These are phyloP conservation scores for Toxotes lorentzi DNA, from an alignment of 2,797 vertebrate genomes.

Conservation along the genomic window DNA sequence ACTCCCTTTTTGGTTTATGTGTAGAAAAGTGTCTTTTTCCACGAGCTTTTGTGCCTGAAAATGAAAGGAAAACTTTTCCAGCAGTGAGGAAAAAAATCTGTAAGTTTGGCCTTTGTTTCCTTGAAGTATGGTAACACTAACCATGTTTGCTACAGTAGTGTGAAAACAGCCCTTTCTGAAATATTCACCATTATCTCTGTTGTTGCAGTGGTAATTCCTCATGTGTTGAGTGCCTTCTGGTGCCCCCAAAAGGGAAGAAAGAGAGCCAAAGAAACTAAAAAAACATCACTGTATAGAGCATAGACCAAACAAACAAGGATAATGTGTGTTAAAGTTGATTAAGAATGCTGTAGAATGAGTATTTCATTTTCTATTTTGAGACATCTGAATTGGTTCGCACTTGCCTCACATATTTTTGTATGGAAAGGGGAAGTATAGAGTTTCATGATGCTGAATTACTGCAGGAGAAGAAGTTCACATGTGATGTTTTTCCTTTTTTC, in stretches of 20 bases:
- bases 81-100: neutral
- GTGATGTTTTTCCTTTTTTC: conserved; percentile 47
- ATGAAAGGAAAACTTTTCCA: conserved; percentile 1
- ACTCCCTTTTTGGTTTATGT: conserved; percentile 19
- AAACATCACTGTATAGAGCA: conserved; percentile 39
- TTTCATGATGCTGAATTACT: conserved; percentile 75
- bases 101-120: conserved; percentile 20
- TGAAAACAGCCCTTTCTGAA: conserved; percentile 27
- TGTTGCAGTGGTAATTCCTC: conserved; percentile 4
- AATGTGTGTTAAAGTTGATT: conserved; percentile 34
- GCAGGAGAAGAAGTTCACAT: conserved; percentile 62
- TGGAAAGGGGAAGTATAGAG: conserved; percentile 59
- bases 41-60: conserved; percentile 23
- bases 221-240: conserved; percentile 14
- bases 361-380: conserved; percentile 38
- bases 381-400: conserved; percentile 39
- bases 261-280: conserved; percentile 33
- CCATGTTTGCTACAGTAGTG: neutral
- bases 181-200: conserved; percentile 21
- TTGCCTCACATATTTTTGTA: conserved; percentile 55
- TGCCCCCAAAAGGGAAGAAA: neutral
- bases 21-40: conserved; percentile 10
- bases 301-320: conserved; percentile 8
- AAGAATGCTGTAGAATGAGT: conserved; percentile 28
- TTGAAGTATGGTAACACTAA: conserved; percentile 16